phyloP scores from a whole-genome alignment of 2,888 invertebrate genomes.

The Ectropis crepuscularia region DNA sequence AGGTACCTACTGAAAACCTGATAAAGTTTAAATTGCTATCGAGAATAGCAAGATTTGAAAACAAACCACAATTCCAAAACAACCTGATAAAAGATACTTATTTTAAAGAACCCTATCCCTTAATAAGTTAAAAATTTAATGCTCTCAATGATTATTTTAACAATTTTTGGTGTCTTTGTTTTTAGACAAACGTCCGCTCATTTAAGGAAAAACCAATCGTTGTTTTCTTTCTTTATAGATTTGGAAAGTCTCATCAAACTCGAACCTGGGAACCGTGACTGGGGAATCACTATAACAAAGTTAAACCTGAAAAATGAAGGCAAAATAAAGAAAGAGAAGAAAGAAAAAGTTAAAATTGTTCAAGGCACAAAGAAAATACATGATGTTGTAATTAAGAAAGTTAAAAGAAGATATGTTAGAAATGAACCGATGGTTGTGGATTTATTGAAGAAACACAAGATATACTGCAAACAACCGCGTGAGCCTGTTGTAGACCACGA shows the following conservation, averaged over 20 bases:
- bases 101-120: too few relatives aligned
- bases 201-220: slow-evolving; percentile 25
- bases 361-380: neutral
- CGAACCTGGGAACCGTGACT: slow-evolving; percentile 20
- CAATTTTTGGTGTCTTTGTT: too few relatives aligned
- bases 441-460: slow-evolving; percentile 10
- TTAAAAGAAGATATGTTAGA: neutral
- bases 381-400: slow-evolving; percentile 14
- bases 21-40: too few relatives aligned
- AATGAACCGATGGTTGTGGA: neutral
- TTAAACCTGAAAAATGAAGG: slow-evolving; percentile 9
- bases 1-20: too few relatives aligned
- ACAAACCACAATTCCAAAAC: too few relatives aligned
- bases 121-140: too few relatives aligned
- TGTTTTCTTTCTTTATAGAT: slow-evolving; percentile 33
- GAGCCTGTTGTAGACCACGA: slow-evolving; percentile 13
- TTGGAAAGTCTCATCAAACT: slow-evolving; percentile 24
- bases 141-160: too few relatives aligned
- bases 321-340: slow-evolving; percentile 9
- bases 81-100: too few relatives aligned
- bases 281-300: slow-evolving; percentile 23
- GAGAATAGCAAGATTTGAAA: too few relatives aligned
- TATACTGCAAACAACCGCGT: slow-evolving; percentile 17
- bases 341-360: slow-evolving; percentile 8
- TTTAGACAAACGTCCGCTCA: too few relatives aligned